Evolutionary conservation across 92 coral and sea anemone genomes (phyloP).

Genomic region (Porites lobata): DNA sequence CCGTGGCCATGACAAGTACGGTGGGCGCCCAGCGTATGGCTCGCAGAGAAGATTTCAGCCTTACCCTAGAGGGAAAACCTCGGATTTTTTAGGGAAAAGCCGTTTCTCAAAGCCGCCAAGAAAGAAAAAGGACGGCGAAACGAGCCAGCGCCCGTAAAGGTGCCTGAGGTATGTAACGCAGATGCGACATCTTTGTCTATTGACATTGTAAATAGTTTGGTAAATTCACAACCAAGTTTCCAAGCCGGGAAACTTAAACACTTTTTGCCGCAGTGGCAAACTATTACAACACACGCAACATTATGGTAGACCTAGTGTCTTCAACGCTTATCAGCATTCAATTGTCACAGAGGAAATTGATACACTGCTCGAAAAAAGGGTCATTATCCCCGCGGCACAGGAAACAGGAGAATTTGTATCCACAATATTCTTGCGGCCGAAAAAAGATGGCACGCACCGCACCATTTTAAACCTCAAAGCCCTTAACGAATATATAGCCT

Average conservation of each 20-base stretch:
- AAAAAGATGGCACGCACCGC: constrained; percentile 12
- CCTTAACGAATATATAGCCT: background rate
- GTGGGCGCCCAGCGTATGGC: constrained; percentile 34
- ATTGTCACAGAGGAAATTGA: constrained; percentile 31
- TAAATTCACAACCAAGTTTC: no score
- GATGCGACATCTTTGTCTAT: no score
- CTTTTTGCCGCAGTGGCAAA: no score
- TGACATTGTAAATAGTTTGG: no score
- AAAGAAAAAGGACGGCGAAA: no score
- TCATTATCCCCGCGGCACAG: background rate
- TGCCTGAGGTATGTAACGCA: no score
- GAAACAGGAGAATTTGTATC: constrained; percentile 26
- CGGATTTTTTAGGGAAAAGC: no score
- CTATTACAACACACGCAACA: no score
- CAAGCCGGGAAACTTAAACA: no score
- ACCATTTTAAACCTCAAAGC: background rate
- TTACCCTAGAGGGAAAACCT: background rate
- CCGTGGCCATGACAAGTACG: constrained; percentile 30
- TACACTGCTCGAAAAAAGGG: constrained; percentile 19
- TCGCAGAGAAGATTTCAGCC: constrained; percentile 37
- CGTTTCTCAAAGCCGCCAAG: no score
- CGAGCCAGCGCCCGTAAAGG: no score
- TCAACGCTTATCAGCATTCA: constrained; percentile 12
- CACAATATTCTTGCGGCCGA: background rate
- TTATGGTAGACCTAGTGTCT: background rate